phyloP scores from a whole-genome alignment of 2,113 vertebrate genomes.

The Phycodurus eques region DNA sequence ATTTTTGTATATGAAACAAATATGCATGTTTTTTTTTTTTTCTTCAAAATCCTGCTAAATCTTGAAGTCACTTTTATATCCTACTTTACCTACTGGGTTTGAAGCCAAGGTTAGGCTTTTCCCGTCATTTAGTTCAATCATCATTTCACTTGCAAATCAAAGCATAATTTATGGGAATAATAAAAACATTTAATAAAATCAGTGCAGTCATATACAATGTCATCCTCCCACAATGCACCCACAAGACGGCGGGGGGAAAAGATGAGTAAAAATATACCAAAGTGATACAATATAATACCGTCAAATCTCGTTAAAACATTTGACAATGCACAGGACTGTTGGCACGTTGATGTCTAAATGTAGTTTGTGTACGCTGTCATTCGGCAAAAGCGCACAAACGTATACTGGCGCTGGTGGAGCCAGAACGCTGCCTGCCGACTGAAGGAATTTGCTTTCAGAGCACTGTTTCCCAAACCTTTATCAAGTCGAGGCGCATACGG shows the following conservation, averaged over 20 bases:
- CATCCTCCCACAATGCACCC: neutral
- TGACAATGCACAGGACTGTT: constrained; percentile 1
- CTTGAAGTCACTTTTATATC: too few species aligned
- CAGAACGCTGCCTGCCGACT: neutral
- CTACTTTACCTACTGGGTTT: neutral
- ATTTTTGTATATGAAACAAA: neutral
- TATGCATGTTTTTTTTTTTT: too few species aligned
- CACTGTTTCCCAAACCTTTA: neutral
- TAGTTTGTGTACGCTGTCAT: neutral
- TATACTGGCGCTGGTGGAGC: neutral
- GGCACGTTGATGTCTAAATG: neutral
- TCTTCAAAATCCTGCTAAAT: too few species aligned
- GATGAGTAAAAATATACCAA: neutral
- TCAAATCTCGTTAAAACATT: constrained; percentile 3
- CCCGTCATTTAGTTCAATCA: too few species aligned
- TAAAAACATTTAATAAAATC: neutral
- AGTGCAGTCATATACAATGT: neutral
- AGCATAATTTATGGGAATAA: neutral
- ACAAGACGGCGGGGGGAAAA: neutral
- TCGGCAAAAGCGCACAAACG: neutral
- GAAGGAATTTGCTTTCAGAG: neutral
- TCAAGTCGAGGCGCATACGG: neutral
- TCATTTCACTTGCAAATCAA: too few species aligned
- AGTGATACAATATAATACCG: neutral
- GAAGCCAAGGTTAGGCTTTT: neutral